Percentiles rank a stretch among this genome's conserved stretches.
Conservation (phyloP, 2,888 invertebrate genomes). For the Blomia tropicalis region DNA sequence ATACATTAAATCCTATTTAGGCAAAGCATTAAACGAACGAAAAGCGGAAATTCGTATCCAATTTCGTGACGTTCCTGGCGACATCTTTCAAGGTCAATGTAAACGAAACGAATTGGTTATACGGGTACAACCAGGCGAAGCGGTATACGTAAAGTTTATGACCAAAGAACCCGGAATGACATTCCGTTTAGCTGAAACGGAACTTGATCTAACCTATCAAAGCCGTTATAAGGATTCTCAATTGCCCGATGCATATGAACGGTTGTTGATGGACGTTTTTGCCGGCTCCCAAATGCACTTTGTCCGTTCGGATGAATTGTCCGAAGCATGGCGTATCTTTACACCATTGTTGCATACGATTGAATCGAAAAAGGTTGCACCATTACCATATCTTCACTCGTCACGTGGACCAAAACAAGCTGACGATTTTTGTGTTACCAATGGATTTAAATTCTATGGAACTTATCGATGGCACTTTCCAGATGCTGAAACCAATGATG, state of each 20-base stretch:
- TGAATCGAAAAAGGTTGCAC: conserved; percentile 55
- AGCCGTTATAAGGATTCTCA: conserved; percentile 57
- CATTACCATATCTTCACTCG: conserved; percentile 60
- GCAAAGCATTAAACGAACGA: conserved; percentile 76
- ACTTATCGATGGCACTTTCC: conserved; percentile 69
- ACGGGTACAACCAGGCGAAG: conserved; percentile 94
- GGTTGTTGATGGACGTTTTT: conserved; percentile 89
- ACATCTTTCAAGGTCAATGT: conserved; percentile 74
- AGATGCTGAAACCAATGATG: background rate
- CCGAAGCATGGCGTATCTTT: conserved; percentile 94
- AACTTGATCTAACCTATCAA: conserved; percentile 86
- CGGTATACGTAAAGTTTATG: conserved; percentile 95
- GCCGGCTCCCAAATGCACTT: conserved; percentile 98
- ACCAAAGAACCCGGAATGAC: conserved; percentile 94
- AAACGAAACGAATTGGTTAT: conserved; percentile 94
- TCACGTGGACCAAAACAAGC: conserved; percentile 82
- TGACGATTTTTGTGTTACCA: conserved; percentile 56
- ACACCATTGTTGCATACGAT: conserved; percentile 71
- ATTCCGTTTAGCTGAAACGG: conserved; percentile 93
- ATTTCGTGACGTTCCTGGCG: conserved; percentile 90
- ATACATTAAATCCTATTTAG: background rate
- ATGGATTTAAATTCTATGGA: conserved; percentile 82
- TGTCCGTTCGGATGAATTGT: conserved; percentile 86
- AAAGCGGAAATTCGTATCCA: conserved; percentile 96
- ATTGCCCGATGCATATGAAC: conserved; percentile 91